A percentile compares a stretch with the other conserved stretches of the same genome.
phyloP scores from a whole-genome alignment of 92 coral and sea anemone species.

The Meandrina meandrites region DNA sequence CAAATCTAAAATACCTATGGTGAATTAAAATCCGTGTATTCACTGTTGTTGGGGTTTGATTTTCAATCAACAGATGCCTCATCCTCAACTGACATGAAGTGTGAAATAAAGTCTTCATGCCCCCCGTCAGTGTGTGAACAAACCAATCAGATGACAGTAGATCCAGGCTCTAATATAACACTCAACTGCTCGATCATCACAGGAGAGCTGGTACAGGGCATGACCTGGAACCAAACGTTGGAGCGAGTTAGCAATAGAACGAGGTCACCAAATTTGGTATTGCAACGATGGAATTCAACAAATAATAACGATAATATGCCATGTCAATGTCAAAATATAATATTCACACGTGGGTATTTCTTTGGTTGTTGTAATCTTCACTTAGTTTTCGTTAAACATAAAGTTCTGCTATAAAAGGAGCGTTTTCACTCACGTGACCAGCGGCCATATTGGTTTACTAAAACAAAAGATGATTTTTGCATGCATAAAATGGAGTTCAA shows the following conservation, averaged over 20 bases:
- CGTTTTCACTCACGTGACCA: too few relatives aligned
- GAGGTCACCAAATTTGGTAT: neutral
- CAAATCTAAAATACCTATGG: too few relatives aligned
- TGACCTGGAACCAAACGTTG: constrained; percentile 6
- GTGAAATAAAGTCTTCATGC: constrained; percentile 13
- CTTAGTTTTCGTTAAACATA: too few relatives aligned
- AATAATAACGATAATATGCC: neutral
- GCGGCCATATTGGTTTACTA: too few relatives aligned
- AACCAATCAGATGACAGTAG: neutral
- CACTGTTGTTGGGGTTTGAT: neutral
- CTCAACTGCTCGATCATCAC: constrained; percentile 11
- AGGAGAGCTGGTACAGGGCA: neutral
- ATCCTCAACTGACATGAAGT: neutral
- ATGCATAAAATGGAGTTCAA: too few relatives aligned
- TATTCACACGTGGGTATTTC: constrained; percentile 3
- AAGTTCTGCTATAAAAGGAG: too few relatives aligned
- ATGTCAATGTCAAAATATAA: neutral
- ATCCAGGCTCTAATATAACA: constrained; percentile 11
- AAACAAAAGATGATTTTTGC: too few relatives aligned
- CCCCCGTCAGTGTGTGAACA: neutral
- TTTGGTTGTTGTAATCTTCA: neutral
- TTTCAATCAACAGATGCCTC: constrained; percentile 2
- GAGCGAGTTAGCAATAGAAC: neutral
- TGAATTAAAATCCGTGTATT: neutral
- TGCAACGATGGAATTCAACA: neutral